Percentiles rank a stretch among this genome's conserved stretches.
Evolutionary conservation across 2,888 invertebrate species (phyloP).

Genomic region (Thyatira batis): DNA sequence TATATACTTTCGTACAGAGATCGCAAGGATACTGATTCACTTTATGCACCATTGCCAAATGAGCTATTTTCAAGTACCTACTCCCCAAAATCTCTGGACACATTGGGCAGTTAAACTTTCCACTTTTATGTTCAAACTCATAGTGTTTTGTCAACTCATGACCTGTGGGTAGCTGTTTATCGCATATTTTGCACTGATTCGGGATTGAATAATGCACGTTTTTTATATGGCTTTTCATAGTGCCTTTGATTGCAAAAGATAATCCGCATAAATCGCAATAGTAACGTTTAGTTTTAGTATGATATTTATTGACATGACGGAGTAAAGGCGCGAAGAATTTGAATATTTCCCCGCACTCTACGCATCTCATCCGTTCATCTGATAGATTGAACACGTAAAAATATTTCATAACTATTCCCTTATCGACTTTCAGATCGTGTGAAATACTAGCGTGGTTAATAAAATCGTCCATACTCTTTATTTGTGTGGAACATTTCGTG

Average conservation of each 20-base stretch:
- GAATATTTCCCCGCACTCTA: slow-evolving; percentile 49
- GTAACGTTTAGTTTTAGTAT: slow-evolving; percentile 31
- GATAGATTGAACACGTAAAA: slow-evolving; percentile 44
- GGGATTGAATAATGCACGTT: slow-evolving; percentile 24
- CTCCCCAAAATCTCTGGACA: slow-evolving; percentile 27
- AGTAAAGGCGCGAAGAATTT: slow-evolving; percentile 50
- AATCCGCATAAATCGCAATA: slow-evolving; percentile 57
- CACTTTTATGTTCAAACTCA: slow-evolving; percentile 18
- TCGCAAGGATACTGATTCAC: slow-evolving; percentile 47
- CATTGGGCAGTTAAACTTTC: slow-evolving; percentile 21
- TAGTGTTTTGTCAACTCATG: slow-evolving; percentile 23
- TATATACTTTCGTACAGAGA: slow-evolving; percentile 45
- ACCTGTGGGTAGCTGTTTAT: slow-evolving; percentile 17
- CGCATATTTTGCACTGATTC: slow-evolving; percentile 51
- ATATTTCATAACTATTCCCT: slow-evolving; percentile 17
- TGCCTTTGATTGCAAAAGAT: slow-evolving; percentile 41
- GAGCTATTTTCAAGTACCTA: slow-evolving; percentile 28
- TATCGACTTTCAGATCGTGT: slow-evolving; percentile 33
- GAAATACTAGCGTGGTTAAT: slow-evolving; percentile 32
- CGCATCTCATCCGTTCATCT: slow-evolving; percentile 46
- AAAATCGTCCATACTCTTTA: slow-evolving; percentile 36
- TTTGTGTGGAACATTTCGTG: slow-evolving; percentile 34
- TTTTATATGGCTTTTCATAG: slow-evolving; percentile 43
- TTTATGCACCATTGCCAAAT: slow-evolving; percentile 36
- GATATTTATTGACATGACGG: slow-evolving; percentile 44